Evolutionary conservation across 2,888 invertebrate genomes (phyloP).

Genomic region (Eristalis intricaria): DNA sequence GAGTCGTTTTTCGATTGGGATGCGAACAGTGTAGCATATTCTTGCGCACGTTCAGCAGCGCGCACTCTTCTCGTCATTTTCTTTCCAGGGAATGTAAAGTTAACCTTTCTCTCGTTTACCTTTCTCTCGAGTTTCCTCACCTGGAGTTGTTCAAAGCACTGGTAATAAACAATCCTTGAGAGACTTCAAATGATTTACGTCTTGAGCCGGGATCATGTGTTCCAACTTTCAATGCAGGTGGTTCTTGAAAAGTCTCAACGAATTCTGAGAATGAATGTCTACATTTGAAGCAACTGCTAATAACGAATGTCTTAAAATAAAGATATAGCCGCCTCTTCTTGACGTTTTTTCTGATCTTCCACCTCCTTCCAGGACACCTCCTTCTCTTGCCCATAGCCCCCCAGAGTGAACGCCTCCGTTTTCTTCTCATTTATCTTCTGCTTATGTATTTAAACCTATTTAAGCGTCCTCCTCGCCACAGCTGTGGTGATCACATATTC

Average conservation of each 20-base stretch:
- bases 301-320: neutral
- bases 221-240: conserved; percentile 93
- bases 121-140: too few species aligned
- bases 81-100: conserved; percentile 92
- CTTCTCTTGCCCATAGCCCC: conserved; percentile 87
- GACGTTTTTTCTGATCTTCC: conserved; percentile 93
- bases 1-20: conserved; percentile 86
- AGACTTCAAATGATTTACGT: conserved; percentile 83
- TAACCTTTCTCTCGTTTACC: conserved; percentile 93
- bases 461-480: too few species aligned
- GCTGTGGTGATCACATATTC: too few species aligned
- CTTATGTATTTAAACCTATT: too few species aligned
- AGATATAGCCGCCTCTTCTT: conserved; percentile 89
- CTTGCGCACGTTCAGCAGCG: conserved; percentile 87
- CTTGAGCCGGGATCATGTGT: conserved; percentile 97
- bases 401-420: conserved; percentile 88
- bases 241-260: conserved; percentile 97
- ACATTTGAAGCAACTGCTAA: conserved; percentile 61
- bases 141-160: conserved; percentile 77
- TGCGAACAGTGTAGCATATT: conserved; percentile 85
- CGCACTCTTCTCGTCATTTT: conserved; percentile 84
- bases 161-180: neutral
- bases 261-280: conserved; percentile 99
- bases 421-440: conserved; percentile 87
- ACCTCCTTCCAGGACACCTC: conserved; percentile 91